A percentile compares a stretch with the other conserved stretches of the same genome.
phyloP scores from a whole-genome alignment of 2,888 invertebrate genomes.

The Fragum whitleyi region DNA sequence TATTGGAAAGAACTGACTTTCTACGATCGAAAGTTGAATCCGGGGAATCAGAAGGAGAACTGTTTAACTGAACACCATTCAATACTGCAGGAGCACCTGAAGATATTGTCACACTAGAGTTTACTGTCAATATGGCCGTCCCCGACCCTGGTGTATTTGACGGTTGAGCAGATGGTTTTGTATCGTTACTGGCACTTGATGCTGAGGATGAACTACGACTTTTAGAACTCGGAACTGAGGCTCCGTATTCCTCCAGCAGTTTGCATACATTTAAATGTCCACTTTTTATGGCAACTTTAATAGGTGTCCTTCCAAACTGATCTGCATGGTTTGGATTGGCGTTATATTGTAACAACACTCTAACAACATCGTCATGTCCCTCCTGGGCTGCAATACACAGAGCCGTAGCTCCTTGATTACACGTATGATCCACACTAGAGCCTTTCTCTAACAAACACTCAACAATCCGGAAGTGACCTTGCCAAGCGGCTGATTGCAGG shows the following conservation, averaged over 20 bases:
- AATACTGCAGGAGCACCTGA: slow-evolving; percentile 59
- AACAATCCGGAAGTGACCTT: slow-evolving; percentile 95
- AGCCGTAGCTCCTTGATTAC: slow-evolving; percentile 98
- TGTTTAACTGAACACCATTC: slow-evolving; percentile 70
- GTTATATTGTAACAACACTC: slow-evolving; percentile 87
- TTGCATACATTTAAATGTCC: slow-evolving; percentile 93
- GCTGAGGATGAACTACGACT: slow-evolving; percentile 77
- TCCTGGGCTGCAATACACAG: slow-evolving; percentile 97
- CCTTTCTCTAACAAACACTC: slow-evolving; percentile 91
- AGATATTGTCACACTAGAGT: slow-evolving; percentile 57
- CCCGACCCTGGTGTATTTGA: slow-evolving; percentile 52
- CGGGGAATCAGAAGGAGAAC: slow-evolving; percentile 83
- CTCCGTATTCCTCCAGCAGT: slow-evolving; percentile 87
- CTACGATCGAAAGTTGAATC: slow-evolving; percentile 86
- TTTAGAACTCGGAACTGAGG: slow-evolving; percentile 84
- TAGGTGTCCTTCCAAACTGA: slow-evolving; percentile 85
- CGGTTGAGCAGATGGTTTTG: slow-evolving; percentile 62
- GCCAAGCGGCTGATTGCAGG: slow-evolving; percentile 97
- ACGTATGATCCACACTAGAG: slow-evolving; percentile 94
- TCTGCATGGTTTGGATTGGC: slow-evolving; percentile 86
- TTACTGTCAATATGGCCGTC: slow-evolving; percentile 53
- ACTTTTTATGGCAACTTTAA: slow-evolving; percentile 94
- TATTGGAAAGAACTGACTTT: slow-evolving; percentile 84
- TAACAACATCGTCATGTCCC: slow-evolving; percentile 96
- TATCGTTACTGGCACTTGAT: slow-evolving; percentile 79